These are phyloP conservation scores for Otocyon megalotis DNA, from an alignment of 2,113 vertebrate species.

Conservation along the genomic window DNA sequence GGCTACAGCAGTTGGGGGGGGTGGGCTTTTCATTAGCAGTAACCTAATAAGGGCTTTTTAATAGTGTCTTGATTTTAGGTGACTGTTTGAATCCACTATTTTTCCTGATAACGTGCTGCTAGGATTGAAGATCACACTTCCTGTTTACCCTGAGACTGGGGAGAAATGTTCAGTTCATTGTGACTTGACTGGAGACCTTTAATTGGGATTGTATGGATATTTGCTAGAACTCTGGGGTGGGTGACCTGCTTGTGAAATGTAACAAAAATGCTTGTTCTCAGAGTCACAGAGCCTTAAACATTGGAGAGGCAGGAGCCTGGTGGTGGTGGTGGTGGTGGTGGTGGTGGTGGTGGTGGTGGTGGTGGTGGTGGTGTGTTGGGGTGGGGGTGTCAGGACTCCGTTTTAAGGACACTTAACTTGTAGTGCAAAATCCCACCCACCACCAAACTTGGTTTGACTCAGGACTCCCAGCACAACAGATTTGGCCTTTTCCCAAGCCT, in stretches of 20 bases:
- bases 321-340: conserved; percentile 60
- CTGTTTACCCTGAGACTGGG: conserved; percentile 83
- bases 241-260: conserved; percentile 84
- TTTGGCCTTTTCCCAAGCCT: conserved; percentile 70
- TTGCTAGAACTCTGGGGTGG: conserved; percentile 75
- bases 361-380: not conserved
- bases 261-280: conserved; percentile 84
- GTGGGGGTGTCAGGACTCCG: conserved; percentile 71
- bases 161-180: conserved; percentile 79
- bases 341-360: conserved; percentile 54
- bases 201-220: conserved; percentile 81
- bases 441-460: conserved; percentile 73
- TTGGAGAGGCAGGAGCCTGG: conserved; percentile 46
- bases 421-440: conserved; percentile 71
- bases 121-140: conserved; percentile 85
- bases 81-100: conserved; percentile 80
- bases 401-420: conserved; percentile 74
- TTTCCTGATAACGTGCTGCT: conserved; percentile 82
- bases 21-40: conserved; percentile 65
- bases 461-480: conserved; percentile 68
- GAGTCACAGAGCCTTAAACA: conserved; percentile 76
- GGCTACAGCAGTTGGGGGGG: conserved; percentile 74
- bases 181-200: conserved; percentile 80
- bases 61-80: conserved; percentile 83
- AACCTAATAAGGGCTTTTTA: conserved; percentile 78